Evolutionary conservation across 1,140 invertebrate species (phyloP), one percentile per base, ranked within the genome.

Genomic region (Aphelinus certus): DNA sequence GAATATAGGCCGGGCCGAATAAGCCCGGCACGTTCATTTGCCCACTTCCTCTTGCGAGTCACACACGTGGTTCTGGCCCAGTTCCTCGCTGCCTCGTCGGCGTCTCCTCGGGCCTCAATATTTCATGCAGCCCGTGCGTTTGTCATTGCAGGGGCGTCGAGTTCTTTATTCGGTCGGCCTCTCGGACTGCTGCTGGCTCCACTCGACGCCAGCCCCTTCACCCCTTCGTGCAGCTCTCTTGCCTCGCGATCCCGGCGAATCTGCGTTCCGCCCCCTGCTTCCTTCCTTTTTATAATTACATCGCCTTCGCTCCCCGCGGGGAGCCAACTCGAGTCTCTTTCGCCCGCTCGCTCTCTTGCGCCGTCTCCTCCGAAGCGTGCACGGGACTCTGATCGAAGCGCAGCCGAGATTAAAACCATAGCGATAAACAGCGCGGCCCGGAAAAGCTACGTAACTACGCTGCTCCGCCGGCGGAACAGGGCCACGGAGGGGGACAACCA

Each of bases 231-330:
- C 26, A 42, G 57, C 70, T 51, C 7, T 7, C 65, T 47, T 72
- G 53, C 69, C 26, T 63, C 48, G 47, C 45, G 55, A 4, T 65
- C 42, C 9, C 57, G 26, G 26, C 26, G 26, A 26, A 26, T 26
- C 26, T 26, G 42, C n/a, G 68, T 7, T 70, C 72, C 55, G 42
- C 56, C 60, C 60, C 63, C 53, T 68, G 49, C 45, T 66, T 66
- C n/a, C 66, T 74, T 78, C 72, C 72, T 77, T 74, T 76, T 76
- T 71, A 76, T 76, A 76, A 76, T 76, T 76, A 76, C 74, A 76
- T 76, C 68, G 74, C 42, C 65, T 74, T 55, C 72, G 48, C 65
- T 45, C 66, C 64, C 75, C 63, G 26, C 26, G 26, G 26, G 45
- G 46, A 26, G 43, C 53, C 42, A 65, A 9, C 26, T 26, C 49